Evolutionary conservation across 1,140 invertebrate species (phyloP).

Genomic region (Argopecten irradians): DNA sequence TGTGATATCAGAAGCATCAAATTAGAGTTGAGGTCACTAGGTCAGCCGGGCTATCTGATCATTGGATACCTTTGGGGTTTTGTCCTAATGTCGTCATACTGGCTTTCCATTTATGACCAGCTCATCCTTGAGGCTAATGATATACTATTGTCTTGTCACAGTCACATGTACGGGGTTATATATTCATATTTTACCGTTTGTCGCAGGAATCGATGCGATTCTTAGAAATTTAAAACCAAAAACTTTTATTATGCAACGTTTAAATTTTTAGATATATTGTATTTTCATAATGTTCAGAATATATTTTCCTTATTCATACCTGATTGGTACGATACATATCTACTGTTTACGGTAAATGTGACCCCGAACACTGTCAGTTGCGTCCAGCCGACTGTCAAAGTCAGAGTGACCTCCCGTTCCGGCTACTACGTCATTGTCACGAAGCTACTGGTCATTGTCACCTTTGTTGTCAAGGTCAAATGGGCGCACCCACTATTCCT

Average conservation of each 20-base stretch:
- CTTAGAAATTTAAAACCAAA: too few species aligned
- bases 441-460: constrained; percentile 51
- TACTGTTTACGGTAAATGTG: background rate
- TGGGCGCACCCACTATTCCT: constrained; percentile 7
- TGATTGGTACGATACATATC: background rate
- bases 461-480: constrained; percentile 47
- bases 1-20: background rate
- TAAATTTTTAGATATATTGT: too few species aligned
- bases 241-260: too few species aligned
- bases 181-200: background rate
- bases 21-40: background rate
- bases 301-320: too few species aligned
- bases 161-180: background rate
- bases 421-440: constrained; percentile 43
- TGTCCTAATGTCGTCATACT: background rate
- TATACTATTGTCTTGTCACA: background rate
- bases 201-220: too few species aligned
- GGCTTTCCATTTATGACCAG: background rate
- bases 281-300: too few species aligned
- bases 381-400: constrained; percentile 39
- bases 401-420: constrained; percentile 10
- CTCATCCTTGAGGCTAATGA: background rate
- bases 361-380: constrained; percentile 32
- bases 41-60: background rate
- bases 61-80: constrained; percentile 32